Evolutionary conservation across 2,797 vertebrate genomes (phyloP).

Genomic region (Myotis findleyi): DNA sequence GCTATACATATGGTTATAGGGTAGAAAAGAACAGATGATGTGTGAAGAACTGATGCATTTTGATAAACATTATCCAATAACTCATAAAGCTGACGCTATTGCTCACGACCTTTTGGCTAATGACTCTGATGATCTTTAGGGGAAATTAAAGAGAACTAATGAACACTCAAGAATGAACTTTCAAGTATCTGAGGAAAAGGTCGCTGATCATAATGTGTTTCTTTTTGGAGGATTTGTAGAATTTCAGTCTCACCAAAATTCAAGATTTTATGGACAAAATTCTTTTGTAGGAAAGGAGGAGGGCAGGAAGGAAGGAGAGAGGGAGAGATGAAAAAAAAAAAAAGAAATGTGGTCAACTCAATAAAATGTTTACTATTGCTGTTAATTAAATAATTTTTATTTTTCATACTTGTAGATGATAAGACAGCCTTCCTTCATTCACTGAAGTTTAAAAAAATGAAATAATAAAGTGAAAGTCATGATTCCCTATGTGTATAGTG

Average conservation of each 20-base stretch:
- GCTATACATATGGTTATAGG: no score
- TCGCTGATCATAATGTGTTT: background rate
- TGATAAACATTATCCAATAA: background rate
- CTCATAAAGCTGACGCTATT: background rate
- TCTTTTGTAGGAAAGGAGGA: background rate
- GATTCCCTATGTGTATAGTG: fast-evolving
- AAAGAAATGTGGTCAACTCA: background rate
- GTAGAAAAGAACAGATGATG: background rate
- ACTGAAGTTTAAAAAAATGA: background rate
- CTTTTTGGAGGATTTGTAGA: background rate
- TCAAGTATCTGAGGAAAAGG: constrained; percentile 19
- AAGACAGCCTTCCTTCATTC: background rate
- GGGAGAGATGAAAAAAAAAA: background rate
- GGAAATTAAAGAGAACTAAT: background rate
- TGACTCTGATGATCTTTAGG: background rate
- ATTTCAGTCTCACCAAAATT: background rate
- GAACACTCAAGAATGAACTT: background rate
- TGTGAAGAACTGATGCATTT: background rate
- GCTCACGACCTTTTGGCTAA: background rate
- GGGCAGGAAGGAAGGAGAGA: background rate
- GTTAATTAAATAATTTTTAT: background rate
- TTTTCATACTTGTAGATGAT: background rate
- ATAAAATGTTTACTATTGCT: fast-evolving
- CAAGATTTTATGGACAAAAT: background rate
- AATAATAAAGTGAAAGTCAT: background rate